Evolutionary conservation across 1,140 invertebrate species (phyloP).

Genomic region (Drosophila insularis): DNA sequence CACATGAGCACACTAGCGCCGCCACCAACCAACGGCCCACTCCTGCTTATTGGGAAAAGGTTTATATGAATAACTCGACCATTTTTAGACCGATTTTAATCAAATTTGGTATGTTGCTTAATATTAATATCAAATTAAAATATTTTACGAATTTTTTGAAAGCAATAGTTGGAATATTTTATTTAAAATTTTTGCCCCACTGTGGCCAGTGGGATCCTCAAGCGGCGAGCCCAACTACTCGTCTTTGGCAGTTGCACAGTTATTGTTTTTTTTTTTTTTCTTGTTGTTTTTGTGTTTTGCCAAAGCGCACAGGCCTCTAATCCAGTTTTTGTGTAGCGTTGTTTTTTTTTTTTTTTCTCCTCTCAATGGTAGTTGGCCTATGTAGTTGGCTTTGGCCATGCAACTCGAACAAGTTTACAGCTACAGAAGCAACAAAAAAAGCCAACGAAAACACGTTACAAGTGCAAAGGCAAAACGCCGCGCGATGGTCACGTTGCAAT

Average conservation of each 20-base stretch:
- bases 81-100: no score
- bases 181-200: conserved; percentile 1
- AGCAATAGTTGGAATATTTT: no score
- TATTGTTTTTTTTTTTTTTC: conserved; percentile 21
- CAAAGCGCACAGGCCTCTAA: conserved; percentile 51
- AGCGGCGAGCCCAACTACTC: background rate
- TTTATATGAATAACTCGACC: no score
- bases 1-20: no score
- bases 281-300: conserved; percentile 29
- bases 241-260: conserved; percentile 3
- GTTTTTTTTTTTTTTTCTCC: conserved; percentile 15
- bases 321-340: conserved; percentile 62
- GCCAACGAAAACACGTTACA: conserved; percentile 68
- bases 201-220: conserved; percentile 7
- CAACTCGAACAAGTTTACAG: conserved; percentile 71
- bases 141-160: no score
- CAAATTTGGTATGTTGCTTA: no score
- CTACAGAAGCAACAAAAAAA: conserved; percentile 53
- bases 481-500: conserved; percentile 74
- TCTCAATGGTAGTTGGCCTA: conserved; percentile 23
- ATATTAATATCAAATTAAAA: no score
- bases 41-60: no score
- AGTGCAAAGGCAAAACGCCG: conserved; percentile 62
- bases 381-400: conserved; percentile 37
- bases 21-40: no score